Evolutionary conservation across 2,113 vertebrate genomes (phyloP), one percentile per base, ranked within the genome.

Genomic region (Carassius carassius): DNA sequence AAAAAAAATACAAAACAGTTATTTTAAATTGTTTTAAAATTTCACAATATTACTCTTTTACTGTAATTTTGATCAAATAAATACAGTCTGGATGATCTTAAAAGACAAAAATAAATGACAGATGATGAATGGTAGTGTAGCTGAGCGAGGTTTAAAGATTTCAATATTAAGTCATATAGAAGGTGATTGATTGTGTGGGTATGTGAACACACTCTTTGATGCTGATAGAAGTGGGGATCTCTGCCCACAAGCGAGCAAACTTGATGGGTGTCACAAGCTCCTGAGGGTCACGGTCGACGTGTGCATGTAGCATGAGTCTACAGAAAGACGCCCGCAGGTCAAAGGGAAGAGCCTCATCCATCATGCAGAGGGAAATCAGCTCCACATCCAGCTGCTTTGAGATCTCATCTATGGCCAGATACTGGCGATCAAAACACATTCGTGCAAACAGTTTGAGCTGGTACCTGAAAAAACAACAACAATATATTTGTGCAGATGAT

Each of bases 391-490:
- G 92, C 92, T 99, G 97, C 92, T 99, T 97, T 80, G 98, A 99
- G 92, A 99, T 99, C 93, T 98, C 97, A 4, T 98, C 96, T 4
- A 99, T 99, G 87, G 98, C 98, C 90, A 99, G 88, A 87, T 99
- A 99, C 91, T 99, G 98, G 35, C 98, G 96, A 93, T 99, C 98
- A 93, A 98, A 93, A 91, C 98, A 99, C 97, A 99, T 99, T 56
- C 96, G 95, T 70, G 98, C 97, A 87, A 97, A 99, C 44, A 99
- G 96, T 92, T 99, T 99, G 91, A 99, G 92, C 94, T 99, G 98
- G 92, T 99, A 99, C 92, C 98, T 99, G 87, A 3, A 11, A 44
- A 0, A 13, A 0, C 14, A 44, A 0, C 14, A 44, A 60, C 17
- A 21, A 63, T 21, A 9, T 0, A 54, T 56, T 72, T 3, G 23